Conservation (phyloP, 2,797 vertebrate species). For the Nasua narica region DNA sequence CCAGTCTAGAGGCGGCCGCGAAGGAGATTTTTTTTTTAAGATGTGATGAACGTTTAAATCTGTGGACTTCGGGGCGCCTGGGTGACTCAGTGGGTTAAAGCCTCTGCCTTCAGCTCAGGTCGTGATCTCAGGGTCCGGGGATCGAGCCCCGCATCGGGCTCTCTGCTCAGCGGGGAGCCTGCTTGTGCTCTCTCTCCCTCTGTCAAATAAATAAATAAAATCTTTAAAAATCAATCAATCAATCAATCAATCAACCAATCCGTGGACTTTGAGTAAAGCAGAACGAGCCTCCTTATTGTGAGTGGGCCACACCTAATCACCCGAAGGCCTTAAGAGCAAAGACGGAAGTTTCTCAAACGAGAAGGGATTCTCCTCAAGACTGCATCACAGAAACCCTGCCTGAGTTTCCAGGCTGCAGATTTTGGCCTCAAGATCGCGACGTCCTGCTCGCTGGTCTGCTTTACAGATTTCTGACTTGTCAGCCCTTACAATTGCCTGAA, state of each 20-base stretch:
- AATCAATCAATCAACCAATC: neutral
- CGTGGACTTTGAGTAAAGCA: neutral
- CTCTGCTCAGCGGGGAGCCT: too few relatives aligned
- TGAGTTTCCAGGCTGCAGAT: neutral
- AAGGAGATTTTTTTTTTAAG: neutral
- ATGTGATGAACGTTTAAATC: neutral
- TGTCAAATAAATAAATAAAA: too few relatives aligned
- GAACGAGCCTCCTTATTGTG: accelerated
- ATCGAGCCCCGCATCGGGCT: too few relatives aligned
- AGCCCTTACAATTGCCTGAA: accelerated
- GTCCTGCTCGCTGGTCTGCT: neutral
- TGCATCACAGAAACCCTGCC: neutral
- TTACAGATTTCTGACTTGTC: neutral
- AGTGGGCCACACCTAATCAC: neutral
- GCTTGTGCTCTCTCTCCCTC: too few relatives aligned
- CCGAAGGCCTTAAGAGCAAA: neutral
- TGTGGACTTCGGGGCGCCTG: neutral
- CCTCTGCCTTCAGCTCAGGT: too few relatives aligned
- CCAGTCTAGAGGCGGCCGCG: neutral
- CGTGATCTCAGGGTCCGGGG: too few relatives aligned
- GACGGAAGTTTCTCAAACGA: neutral
- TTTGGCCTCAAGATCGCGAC: accelerated
- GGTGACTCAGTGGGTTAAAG: too few relatives aligned
- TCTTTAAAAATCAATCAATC: too few relatives aligned
- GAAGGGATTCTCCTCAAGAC: neutral